phyloP scores from a whole-genome alignment of 2,113 vertebrate genomes.

The Sebastes schlegelii region DNA sequence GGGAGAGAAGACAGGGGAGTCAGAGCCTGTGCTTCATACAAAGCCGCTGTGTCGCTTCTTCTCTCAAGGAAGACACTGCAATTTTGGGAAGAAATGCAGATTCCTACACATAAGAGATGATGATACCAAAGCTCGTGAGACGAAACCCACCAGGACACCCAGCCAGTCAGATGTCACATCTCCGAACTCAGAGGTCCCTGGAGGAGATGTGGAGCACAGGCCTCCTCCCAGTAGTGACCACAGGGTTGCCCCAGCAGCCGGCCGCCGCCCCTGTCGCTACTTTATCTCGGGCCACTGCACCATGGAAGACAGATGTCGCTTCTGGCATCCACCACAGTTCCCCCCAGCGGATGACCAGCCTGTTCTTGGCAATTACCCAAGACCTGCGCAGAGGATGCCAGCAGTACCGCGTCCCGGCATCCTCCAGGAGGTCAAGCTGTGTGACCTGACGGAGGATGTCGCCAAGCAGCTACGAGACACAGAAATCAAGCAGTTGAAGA shows the following conservation, averaged over 20 bases:
- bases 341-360: conserved; percentile 51
- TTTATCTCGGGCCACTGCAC: conserved; percentile 85
- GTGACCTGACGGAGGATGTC: conserved; percentile 81
- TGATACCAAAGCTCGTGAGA: conserved; percentile 24
- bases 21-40: conserved; percentile 10
- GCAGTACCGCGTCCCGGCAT: conserved; percentile 39
- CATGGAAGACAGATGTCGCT: conserved; percentile 86
- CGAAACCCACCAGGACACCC: not conserved
- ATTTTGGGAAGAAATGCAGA: conserved; percentile 82
- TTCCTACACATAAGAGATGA: conserved; percentile 81
- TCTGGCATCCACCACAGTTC: conserved; percentile 82
- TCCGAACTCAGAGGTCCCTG: not conserved
- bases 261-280: conserved; percentile 82
- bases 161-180: not conserved
- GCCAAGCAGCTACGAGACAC: conserved; percentile 79
- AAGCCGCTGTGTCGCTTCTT: conserved; percentile 83
- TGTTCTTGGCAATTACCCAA: not conserved
- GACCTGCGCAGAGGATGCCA: conserved; percentile 16
- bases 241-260: conserved; percentile 33
- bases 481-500: conserved; percentile 84
- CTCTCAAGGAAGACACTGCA: conserved; percentile 83
- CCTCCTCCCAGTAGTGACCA: not conserved
- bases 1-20: conserved; percentile 22
- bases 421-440: conserved; percentile 76
- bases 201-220: conserved; percentile 11